Conservation (phyloP, 2,888 invertebrate genomes). For the Melieria omissa region DNA sequence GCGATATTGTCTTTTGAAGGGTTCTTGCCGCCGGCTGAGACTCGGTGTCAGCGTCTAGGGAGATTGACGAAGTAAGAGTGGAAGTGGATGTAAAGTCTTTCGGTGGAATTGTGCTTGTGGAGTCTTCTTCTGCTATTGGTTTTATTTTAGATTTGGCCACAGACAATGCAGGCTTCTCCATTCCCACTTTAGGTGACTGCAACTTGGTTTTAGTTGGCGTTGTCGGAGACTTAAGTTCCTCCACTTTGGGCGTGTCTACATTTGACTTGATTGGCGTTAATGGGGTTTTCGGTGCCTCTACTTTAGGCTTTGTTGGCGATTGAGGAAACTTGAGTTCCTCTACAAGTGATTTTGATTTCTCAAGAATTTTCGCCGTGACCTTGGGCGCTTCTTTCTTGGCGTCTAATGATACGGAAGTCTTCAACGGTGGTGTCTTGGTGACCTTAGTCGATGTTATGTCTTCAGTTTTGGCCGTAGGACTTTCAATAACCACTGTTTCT, state of each 20-base stretch:
- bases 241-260: too few relatives aligned
- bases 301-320: too few relatives aligned
- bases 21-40: background rate
- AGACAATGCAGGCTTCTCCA: background rate
- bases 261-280: too few relatives aligned
- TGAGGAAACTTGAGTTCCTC: too few relatives aligned
- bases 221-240: too few relatives aligned
- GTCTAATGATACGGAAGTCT: slow-evolving; percentile 30
- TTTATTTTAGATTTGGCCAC: background rate
- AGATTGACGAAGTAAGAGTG: background rate
- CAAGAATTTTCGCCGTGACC: slow-evolving; percentile 8
- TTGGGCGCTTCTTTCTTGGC: slow-evolving; percentile 7
- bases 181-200: background rate
- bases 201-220: too few relatives aligned
- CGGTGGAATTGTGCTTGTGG: background rate
- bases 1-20: background rate
- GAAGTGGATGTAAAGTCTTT: background rate
- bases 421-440: background rate
- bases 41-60: background rate
- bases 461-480: background rate
- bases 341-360: slow-evolving; percentile 9
- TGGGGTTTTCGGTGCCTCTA: too few relatives aligned
- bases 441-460: background rate
- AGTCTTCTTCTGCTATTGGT: background rate
- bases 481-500: background rate